Evolutionary conservation across 2,797 vertebrate species (phyloP).

Genomic region (Myripristis jacobus): DNA sequence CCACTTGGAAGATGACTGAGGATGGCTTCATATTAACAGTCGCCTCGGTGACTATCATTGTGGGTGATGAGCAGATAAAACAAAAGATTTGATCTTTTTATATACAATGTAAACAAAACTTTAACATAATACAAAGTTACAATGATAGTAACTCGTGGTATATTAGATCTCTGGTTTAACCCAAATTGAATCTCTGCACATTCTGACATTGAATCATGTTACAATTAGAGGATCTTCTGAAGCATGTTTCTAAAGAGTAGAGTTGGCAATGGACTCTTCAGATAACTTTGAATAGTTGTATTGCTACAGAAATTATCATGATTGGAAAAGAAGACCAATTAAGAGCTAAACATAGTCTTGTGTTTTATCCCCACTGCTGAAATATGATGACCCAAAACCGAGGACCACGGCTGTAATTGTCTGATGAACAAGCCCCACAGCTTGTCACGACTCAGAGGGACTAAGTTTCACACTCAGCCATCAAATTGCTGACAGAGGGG

Average conservation of each 20-base stretch:
- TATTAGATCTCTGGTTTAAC: conserved; percentile 44
- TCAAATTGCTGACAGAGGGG: conserved; percentile 4
- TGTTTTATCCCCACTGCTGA: conserved; percentile 14
- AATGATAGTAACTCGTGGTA: conserved; percentile 24
- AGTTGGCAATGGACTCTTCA: conserved; percentile 35
- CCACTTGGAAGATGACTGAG: conserved; percentile 50
- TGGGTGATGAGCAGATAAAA: conserved; percentile 51
- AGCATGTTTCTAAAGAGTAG: conserved; percentile 27
- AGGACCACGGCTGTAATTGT: conserved; percentile 41
- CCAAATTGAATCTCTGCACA: conserved; percentile 17
- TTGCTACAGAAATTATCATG: conserved; percentile 63
- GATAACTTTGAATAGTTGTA: conserved; percentile 35
- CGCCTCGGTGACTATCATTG: conserved; percentile 54
- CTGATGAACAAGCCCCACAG: conserved; percentile 28
- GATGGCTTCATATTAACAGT: conserved; percentile 81
- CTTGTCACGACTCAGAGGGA: conserved; percentile 29
- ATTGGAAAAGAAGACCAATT: conserved; percentile 53
- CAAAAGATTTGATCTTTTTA: conserved; percentile 25
- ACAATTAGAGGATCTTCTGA: conserved; percentile 66
- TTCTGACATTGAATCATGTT: conserved; percentile 40
- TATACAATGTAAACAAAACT: conserved; percentile 58
- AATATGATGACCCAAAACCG: conserved; percentile 34
- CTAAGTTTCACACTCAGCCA: conserved; percentile 24
- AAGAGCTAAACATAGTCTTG: conserved; percentile 30
- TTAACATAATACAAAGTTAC: conserved; percentile 34